These are phyloP conservation scores for Antitype chi DNA, from an alignment of 2,888 invertebrate species.

Conservation along the genomic window DNA sequence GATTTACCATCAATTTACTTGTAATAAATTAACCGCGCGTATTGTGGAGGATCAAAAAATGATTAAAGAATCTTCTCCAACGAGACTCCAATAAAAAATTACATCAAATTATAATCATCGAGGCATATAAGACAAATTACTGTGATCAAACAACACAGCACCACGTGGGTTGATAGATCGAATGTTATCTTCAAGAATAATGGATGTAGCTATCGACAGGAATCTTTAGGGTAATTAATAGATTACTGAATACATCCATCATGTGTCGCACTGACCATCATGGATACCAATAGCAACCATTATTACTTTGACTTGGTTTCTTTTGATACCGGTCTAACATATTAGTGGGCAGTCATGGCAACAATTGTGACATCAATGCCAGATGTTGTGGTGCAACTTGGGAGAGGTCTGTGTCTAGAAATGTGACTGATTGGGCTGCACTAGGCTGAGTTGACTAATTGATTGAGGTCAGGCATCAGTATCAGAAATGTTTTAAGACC, in stretches of 20 bases:
- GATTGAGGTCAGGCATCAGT: constrained; percentile 8
- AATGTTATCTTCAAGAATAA: constrained; percentile 82
- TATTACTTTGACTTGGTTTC: constrained; percentile 38
- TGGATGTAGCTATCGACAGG: constrained; percentile 82
- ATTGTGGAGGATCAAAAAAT: constrained; percentile 56
- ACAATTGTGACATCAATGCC: constrained; percentile 51
- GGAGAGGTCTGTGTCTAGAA: constrained; percentile 32
- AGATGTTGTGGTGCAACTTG: constrained; percentile 27
- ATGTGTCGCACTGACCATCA: constrained; percentile 70
- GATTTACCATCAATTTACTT: constrained; percentile 58
- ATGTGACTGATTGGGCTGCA: constrained; percentile 33
- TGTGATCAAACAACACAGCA: constrained; percentile 84
- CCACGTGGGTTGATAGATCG: constrained; percentile 88
- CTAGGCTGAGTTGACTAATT: constrained; percentile 34
- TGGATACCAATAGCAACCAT: constrained; percentile 40
- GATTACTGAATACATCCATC: constrained; percentile 85
- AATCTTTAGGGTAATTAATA: constrained; percentile 87
- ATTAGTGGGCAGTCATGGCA: constrained; percentile 29
- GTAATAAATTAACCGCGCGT: constrained; percentile 58
- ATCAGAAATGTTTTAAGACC: background rate
- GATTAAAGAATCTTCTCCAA: constrained; percentile 63
- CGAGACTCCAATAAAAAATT: constrained; percentile 66
- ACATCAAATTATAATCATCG: constrained; percentile 78
- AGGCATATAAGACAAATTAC: constrained; percentile 86
- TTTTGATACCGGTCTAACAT: constrained; percentile 48